Base-by-base conservation (phyloP, 1,140 invertebrate species). In the Drosophila tropicalis region DNA sequence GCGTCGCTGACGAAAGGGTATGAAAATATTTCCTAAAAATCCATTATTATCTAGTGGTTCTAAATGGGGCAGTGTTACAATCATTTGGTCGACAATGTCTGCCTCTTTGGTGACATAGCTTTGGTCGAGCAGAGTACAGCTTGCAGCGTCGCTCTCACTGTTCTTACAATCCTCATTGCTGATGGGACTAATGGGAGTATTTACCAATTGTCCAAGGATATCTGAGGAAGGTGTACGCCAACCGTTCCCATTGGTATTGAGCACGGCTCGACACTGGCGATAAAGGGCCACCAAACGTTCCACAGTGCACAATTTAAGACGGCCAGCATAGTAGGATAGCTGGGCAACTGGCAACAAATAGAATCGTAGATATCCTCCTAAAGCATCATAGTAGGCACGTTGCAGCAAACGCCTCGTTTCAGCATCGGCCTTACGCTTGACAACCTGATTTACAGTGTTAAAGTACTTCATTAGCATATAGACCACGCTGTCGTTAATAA, bases 181-280 rank as follows among this genome's bases (percentile, higher is more conserved):
- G 1, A 91, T 15, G 0, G 81, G 74, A 2, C 79, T 57, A 5
- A 91, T 79, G 0, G 44, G 54, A 2, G 67, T 40, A 0, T 17
- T 22, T 15, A 72, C 56, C 1, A 91, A 47, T 47, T 75, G 62
- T 0, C 40, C 13, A 2, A 90, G 54, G 22, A 91, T 69, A 22
- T 91, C 72, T 1, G 9, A 19, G 0, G 54, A 44, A 3, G 90
- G 81, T 4, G 62, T 32, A 5, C 57, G 62, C 91, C 91, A 92
- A 15, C 81, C 83, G 55, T 91, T 92, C 0, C 91, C 91, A 61
- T 91, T 90, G 1, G 91, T 92, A 39, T 92, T 92, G 4, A 92
- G 75, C 15, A 72, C 68, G 5, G 58, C 32, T 32, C 69, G 78
- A 41, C 89, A 90, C 58, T 91, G 74, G 1, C 77, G 63, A 62